Evolutionary conservation across 2,113 vertebrate species (phyloP).

Genomic region (Megaceryle torquata): DNA sequence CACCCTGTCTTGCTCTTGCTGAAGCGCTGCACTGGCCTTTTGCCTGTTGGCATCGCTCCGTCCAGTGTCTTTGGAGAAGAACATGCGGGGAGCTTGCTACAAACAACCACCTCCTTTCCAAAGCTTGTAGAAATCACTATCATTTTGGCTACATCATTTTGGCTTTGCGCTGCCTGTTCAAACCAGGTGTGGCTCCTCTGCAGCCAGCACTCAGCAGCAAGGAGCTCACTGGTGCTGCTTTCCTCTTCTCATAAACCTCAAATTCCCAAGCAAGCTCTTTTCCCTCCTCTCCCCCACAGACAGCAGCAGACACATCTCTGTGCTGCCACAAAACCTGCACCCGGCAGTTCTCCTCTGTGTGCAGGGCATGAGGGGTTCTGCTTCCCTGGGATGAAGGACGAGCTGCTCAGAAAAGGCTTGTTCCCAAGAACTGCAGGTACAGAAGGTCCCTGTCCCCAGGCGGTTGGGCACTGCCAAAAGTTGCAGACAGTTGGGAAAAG

Average conservation of each 20-base stretch:
- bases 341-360: too few species aligned
- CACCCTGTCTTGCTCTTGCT: rapidly evolving
- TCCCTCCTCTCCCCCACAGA: neutral
- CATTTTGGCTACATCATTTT: too few species aligned
- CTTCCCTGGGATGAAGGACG: neutral
- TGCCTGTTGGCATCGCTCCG: neutral
- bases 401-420: neutral
- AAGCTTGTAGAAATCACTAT: neutral
- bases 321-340: neutral
- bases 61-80: neutral
- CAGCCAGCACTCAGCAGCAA: neutral
- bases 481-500: neutral
- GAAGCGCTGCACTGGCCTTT: rapidly evolving
- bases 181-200: neutral
- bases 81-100: rapidly evolving
- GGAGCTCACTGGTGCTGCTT: neutral
- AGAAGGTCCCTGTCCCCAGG: neutral
- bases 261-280: neutral
- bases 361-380: neutral
- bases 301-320: too few species aligned
- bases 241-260: neutral
- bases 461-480: neutral
- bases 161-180: neutral
- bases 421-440: neutral
- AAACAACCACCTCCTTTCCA: neutral